Percentiles rank a stretch among this genome's conserved stretches.
phyloP scores from a whole-genome alignment of 2,888 invertebrate genomes.

The Chirona hameri region DNA sequence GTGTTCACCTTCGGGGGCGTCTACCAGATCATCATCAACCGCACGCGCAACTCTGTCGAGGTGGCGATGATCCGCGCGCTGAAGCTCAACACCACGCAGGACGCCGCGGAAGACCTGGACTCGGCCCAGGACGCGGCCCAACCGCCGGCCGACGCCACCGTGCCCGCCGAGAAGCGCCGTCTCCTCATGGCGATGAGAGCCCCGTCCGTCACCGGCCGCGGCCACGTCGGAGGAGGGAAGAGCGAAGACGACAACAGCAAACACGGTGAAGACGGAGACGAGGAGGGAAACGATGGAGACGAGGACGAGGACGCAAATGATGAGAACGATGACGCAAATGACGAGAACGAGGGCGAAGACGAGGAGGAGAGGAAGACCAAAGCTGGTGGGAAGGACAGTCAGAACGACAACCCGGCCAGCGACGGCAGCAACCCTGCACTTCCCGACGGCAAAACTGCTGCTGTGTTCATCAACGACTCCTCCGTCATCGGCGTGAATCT shows the following conservation, averaged over 20 bases:
- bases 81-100: neutral
- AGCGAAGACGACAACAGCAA: neutral
- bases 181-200: neutral
- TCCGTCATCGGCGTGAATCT: neutral
- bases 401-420: neutral
- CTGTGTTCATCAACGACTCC: neutral
- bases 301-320: neutral
- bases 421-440: neutral
- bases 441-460: neutral
- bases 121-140: no score
- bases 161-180: no score
- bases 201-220: neutral
- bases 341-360: neutral
- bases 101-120: neutral
- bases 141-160: no score
- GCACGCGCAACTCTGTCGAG: neutral
- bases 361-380: neutral
- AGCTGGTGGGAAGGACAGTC: neutral
- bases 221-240: no score
- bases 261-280: neutral
- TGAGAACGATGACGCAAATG: neutral
- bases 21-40: neutral
- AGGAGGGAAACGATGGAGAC: neutral
- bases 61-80: neutral
- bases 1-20: neutral